Evolutionary conservation across 2,113 vertebrate species (phyloP).

Genomic region (Lates calcarifer): DNA sequence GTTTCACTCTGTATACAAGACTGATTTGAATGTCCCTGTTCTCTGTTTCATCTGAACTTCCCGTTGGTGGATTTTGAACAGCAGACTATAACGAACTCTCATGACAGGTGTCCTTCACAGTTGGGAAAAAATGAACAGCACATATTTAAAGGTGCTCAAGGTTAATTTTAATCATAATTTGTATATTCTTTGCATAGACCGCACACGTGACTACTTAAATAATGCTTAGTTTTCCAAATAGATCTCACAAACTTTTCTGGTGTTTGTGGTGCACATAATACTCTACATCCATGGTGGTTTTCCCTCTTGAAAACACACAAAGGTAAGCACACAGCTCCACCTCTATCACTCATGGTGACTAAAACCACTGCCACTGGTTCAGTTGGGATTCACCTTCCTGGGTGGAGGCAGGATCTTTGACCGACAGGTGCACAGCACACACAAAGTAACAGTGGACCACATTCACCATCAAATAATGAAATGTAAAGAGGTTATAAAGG

Average conservation of each 20-base stretch:
- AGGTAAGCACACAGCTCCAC: neutral
- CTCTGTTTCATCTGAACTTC: constrained; percentile 53
- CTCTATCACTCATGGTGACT: neutral
- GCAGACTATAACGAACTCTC: neutral
- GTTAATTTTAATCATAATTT: neutral
- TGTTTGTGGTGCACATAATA: too few species aligned
- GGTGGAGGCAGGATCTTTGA: neutral
- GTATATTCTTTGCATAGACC: too few species aligned
- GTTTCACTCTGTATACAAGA: neutral
- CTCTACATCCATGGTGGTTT: neutral
- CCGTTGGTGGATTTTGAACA: constrained; percentile 10
- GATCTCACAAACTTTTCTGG: neutral
- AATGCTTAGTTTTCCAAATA: neutral
- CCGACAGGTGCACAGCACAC: constrained; percentile 3
- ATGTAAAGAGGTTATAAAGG: neutral
- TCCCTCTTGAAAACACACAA: neutral
- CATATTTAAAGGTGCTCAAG: neutral
- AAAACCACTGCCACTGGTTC: neutral
- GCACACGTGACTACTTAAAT: neutral
- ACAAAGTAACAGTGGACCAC: constrained; percentile 14
- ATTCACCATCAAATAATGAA: neutral
- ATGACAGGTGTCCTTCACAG: constrained; percentile 28
- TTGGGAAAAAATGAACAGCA: neutral
- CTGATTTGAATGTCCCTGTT: constrained; percentile 60
- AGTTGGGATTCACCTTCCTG: neutral